These are phyloP conservation scores for Dolichallabes microphthalmus DNA, from an alignment of 2,113 vertebrate species.

Conservation along the genomic window DNA sequence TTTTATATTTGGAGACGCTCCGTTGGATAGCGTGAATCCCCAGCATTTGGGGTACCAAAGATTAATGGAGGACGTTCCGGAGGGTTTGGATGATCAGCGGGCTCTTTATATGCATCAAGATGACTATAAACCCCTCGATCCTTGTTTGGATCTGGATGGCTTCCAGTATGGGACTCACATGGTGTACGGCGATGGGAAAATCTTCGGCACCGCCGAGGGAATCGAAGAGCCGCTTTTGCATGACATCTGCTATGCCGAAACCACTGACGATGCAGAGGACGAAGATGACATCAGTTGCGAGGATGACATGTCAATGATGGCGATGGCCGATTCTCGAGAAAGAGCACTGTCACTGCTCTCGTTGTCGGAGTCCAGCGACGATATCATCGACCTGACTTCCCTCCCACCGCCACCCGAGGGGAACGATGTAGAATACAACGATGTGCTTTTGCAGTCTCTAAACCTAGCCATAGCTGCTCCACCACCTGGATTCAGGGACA, in stretches of 20 bases:
- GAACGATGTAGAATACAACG: slow-evolving; percentile 87
- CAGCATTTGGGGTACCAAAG: slow-evolving; percentile 92
- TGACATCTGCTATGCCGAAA: slow-evolving; percentile 96
- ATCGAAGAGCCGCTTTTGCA: slow-evolving; percentile 93
- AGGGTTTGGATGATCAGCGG: slow-evolving; percentile 82
- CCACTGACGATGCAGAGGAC: slow-evolving; percentile 91
- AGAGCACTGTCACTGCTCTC: slow-evolving; percentile 82
- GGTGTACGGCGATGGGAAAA: slow-evolving; percentile 82
- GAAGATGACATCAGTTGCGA: slow-evolving; percentile 97
- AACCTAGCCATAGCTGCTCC: slow-evolving; percentile 97
- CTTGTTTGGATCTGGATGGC: slow-evolving; percentile 81
- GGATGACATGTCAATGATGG: slow-evolving; percentile 84
- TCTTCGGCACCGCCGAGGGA: slow-evolving; percentile 83
- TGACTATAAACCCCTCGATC: slow-evolving; percentile 85
- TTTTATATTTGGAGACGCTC: slow-evolving; percentile 94
- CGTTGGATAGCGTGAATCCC: slow-evolving; percentile 81
- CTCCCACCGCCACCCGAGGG: slow-evolving; percentile 97
- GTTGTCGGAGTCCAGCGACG: slow-evolving; percentile 92
- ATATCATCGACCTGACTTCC: slow-evolving; percentile 97
- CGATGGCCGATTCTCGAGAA: slow-evolving; percentile 79
- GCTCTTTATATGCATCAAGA: slow-evolving; percentile 83
- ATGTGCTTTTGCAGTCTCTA: slow-evolving; percentile 91
- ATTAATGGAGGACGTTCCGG: slow-evolving; percentile 89
- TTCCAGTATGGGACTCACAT: slow-evolving; percentile 83
- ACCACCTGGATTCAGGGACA: slow-evolving; percentile 96